Conservation (phyloP, 2,797 vertebrate genomes). For the Parauchenoglanis punctatus region DNA sequence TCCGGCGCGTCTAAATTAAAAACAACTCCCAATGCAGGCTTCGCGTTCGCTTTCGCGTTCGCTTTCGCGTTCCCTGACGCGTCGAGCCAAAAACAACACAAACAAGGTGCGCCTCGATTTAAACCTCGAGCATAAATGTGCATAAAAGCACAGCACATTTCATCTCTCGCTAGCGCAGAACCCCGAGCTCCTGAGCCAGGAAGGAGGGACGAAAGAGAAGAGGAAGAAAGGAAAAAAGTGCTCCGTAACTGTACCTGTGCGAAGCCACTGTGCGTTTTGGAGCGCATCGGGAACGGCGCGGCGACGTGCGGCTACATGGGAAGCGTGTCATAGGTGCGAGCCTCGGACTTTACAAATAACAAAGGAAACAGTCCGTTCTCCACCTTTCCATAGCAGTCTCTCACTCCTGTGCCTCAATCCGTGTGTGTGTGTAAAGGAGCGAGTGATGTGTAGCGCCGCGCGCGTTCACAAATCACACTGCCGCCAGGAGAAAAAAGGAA, state of each 20-base stretch:
- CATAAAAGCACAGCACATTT: constrained; percentile 60
- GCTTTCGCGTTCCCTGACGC: constrained; percentile 26
- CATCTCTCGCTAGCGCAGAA: constrained; percentile 73
- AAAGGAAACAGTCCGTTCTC: constrained; percentile 78
- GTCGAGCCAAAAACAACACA: background rate
- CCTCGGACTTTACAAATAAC: constrained; percentile 79
- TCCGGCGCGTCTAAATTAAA: constrained; percentile 46
- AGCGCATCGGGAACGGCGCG: constrained; percentile 70
- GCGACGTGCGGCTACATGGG: constrained; percentile 60
- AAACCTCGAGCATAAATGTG: constrained; percentile 40
- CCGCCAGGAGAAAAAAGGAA: constrained; percentile 55
- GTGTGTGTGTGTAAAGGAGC: constrained; percentile 57
- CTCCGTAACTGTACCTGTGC: constrained; percentile 76
- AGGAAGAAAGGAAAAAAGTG: constrained; percentile 67
- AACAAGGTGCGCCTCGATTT: constrained; percentile 49
- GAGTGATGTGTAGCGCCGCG: constrained; percentile 76
- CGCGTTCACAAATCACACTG: constrained; percentile 72
- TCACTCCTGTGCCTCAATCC: constrained; percentile 61
- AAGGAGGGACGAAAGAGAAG: background rate
- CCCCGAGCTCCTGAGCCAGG: constrained; percentile 59
- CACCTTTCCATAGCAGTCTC: constrained; percentile 79
- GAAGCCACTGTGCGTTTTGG: constrained; percentile 68
- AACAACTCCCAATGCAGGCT: constrained; percentile 13
- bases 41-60: background rate
- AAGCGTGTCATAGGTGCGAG: constrained; percentile 72